phyloP scores from a whole-genome alignment of 2,888 invertebrate genomes.

The Dorcus parallelipipedus region DNA sequence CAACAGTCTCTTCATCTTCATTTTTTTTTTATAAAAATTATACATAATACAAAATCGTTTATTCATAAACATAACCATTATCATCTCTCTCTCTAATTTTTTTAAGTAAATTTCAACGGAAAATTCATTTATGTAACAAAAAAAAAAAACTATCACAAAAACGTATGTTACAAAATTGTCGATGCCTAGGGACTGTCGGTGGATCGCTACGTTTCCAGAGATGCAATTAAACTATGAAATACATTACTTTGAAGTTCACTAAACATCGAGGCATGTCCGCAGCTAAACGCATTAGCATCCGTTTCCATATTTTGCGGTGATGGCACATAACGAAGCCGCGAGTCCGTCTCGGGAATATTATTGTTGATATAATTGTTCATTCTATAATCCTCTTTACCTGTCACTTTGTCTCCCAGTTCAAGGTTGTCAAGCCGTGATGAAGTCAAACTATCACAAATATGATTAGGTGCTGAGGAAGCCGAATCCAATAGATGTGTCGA shows the following conservation, averaged over 20 bases:
- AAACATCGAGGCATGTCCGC: conserved; percentile 65
- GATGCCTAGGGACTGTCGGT: conserved; percentile 15
- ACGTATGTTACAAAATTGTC: conserved; percentile 14
- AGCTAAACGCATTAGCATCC: conserved; percentile 48
- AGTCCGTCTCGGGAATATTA: conserved; percentile 29
- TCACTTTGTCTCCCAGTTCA: neutral
- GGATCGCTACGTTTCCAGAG: conserved; percentile 53
- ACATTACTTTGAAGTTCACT: conserved; percentile 59
- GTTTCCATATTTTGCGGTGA: conserved; percentile 26
- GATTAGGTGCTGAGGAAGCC: neutral
- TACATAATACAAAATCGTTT: neutral
- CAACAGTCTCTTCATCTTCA: neutral
- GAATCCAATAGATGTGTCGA: conserved; percentile 4
- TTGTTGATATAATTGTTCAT: conserved; percentile 39
- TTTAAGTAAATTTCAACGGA: conserved; percentile 5
- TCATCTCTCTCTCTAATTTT: neutral
- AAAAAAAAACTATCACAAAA: conserved; percentile 26
- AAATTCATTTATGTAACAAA: conserved; percentile 3
- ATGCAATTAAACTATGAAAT: conserved; percentile 58
- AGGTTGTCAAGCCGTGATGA: neutral
- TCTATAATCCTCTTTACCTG: conserved; percentile 26
- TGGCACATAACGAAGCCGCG: conserved; percentile 24
- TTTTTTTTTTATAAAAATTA: neutral
- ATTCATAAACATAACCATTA: neutral
- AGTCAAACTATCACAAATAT: conserved; percentile 5